Evolutionary conservation across 2,888 invertebrate genomes (phyloP).

Genomic region (Diploptera punctata): DNA sequence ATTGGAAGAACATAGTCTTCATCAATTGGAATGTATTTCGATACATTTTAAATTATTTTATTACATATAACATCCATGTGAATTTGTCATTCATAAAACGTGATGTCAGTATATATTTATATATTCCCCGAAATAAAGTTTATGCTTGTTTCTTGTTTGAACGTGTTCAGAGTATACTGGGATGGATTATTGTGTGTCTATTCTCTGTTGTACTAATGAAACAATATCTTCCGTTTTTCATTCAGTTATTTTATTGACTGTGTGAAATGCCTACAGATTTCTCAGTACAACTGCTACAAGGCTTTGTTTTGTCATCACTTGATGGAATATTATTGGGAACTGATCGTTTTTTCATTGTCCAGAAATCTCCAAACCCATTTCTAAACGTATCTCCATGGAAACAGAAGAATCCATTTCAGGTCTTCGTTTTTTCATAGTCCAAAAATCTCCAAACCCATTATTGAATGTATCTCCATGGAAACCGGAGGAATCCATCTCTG

Average conservation of each 20-base stretch:
- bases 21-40: no score
- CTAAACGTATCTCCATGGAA: conserved; percentile 47
- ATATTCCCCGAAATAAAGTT: not conserved
- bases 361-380: no score
- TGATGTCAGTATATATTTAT: no score
- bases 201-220: not conserved
- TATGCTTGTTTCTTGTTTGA: not conserved
- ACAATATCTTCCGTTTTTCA: not conserved
- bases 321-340: not conserved
- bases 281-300: not conserved
- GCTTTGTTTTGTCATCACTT: not conserved
- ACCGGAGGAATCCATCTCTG: conserved; percentile 43
- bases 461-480: conserved; percentile 47
- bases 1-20: no score
- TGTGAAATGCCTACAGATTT: not conserved
- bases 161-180: not conserved
- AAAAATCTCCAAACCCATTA: no score
- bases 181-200: not conserved
- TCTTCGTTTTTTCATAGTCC: conserved; percentile 43
- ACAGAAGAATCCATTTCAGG: conserved; percentile 44
- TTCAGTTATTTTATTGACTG: not conserved
- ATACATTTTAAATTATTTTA: no score
- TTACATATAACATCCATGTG: no score
- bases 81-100: no score
- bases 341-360: conserved; percentile 41